Conservation (phyloP, 2,797 vertebrate genomes). For the Cryptoprocta ferox region DNA sequence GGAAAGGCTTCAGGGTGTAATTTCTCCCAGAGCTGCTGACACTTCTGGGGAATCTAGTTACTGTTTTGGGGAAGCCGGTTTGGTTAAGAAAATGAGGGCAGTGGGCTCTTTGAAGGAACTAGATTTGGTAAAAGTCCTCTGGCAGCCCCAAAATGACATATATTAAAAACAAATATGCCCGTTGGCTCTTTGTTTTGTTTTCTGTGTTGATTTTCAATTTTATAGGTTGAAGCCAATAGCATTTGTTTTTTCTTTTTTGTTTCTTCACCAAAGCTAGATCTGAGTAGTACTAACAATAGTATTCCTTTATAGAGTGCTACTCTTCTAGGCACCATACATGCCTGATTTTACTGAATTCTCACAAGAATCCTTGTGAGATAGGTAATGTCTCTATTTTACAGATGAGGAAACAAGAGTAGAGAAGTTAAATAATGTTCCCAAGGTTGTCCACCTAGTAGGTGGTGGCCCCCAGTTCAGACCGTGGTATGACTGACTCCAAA, state of each 20-base stretch:
- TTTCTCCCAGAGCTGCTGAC: constrained; percentile 65
- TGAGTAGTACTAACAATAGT: constrained; percentile 6
- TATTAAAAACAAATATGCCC: not conserved
- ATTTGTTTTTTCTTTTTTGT: not conserved
- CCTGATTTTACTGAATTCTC: constrained; percentile 35
- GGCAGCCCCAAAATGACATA: not conserved
- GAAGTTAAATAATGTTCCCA: not conserved
- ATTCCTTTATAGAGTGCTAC: not conserved
- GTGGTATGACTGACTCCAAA: not conserved
- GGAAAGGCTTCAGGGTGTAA: constrained; percentile 63
- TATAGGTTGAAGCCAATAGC: not conserved
- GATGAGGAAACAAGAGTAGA: constrained; percentile 1
- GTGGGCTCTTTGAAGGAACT: constrained; percentile 30
- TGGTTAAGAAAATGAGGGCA: constrained; percentile 59
- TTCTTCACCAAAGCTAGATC: constrained; percentile 12
- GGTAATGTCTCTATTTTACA: not conserved
- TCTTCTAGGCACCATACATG: not conserved
- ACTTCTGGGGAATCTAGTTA: constrained; percentile 70
- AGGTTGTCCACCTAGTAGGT: not conserved
- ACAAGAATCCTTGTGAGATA: not conserved
- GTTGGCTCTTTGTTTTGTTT: not conserved
- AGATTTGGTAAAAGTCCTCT: constrained; percentile 40
- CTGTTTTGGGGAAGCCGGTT: constrained; percentile 51
- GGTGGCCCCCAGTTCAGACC: not conserved
- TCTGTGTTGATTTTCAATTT: constrained; percentile 36